Conservation (phyloP, 2,797 vertebrate species). For the Muscicapa comitata region DNA sequence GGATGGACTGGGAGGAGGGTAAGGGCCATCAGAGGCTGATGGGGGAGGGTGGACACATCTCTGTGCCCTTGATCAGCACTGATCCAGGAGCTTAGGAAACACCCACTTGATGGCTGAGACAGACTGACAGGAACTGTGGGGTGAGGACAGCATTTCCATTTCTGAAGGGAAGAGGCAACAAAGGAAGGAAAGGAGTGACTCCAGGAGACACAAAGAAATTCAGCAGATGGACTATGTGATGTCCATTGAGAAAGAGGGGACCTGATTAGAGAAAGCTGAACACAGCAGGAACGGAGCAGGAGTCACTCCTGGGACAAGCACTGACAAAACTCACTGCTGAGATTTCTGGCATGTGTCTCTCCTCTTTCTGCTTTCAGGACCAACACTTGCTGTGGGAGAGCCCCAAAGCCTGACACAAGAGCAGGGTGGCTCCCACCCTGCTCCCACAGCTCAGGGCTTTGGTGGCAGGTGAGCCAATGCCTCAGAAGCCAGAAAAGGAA, state of each 20-base stretch:
- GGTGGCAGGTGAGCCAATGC: neutral
- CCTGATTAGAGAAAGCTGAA: neutral
- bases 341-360: neutral
- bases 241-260: neutral
- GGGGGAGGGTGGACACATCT: neutral
- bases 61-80: neutral
- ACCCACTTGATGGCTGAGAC: neutral
- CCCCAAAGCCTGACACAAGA: neutral
- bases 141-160: neutral
- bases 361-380: neutral
- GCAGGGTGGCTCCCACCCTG: accelerated
- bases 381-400: neutral
- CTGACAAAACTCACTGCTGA: neutral
- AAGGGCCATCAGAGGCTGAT: neutral
- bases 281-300: neutral
- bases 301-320: neutral
- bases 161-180: neutral
- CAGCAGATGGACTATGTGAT: neutral
- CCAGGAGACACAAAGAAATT: neutral
- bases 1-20: neutral
- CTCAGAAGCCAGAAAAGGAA: neutral
- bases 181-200: neutral
- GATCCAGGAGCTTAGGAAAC: neutral
- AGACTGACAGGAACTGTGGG: neutral
- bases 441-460: neutral